phyloP scores from a whole-genome alignment of 37 sponge, comb jelly and placozoan species.

The Aphrocallistes beatrix region DNA sequence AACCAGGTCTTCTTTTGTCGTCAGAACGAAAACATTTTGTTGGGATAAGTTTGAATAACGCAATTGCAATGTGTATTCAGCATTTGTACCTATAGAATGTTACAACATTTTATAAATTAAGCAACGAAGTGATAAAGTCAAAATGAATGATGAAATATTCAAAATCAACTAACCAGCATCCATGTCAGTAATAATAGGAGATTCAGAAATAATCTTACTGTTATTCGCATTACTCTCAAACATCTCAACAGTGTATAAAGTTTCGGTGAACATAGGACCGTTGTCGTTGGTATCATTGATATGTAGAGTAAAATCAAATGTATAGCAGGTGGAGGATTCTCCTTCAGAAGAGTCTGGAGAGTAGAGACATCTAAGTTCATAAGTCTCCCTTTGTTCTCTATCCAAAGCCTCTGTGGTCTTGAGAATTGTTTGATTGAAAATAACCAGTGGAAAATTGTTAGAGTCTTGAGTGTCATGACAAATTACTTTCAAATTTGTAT shows the following conservation, averaged over 20 bases:
- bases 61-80: not conserved
- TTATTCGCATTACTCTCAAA: not conserved
- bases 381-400: not conserved
- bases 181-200: not conserved
- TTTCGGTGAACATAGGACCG: not conserved
- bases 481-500: not conserved
- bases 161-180: not conserved
- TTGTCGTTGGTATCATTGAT: not conserved
- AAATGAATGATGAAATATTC: not conserved
- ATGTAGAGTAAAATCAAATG: not conserved
- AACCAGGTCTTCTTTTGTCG: not conserved
- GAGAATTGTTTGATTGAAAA: not conserved
- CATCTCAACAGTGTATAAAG: not conserved
- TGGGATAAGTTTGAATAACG: not conserved
- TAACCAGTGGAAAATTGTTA: not conserved
- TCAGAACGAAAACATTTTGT: not conserved
- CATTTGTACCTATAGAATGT: not conserved
- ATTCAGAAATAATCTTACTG: not conserved
- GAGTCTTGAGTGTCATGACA: not conserved
- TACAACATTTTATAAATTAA: not conserved
- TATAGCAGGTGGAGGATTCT: not conserved
- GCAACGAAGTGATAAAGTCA: not conserved
- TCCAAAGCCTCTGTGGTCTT: not conserved
- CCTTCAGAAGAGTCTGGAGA: not conserved
- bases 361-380: not conserved